phyloP scores from a whole-genome alignment of 2,797 vertebrate species.

The Pteropus rufus region DNA sequence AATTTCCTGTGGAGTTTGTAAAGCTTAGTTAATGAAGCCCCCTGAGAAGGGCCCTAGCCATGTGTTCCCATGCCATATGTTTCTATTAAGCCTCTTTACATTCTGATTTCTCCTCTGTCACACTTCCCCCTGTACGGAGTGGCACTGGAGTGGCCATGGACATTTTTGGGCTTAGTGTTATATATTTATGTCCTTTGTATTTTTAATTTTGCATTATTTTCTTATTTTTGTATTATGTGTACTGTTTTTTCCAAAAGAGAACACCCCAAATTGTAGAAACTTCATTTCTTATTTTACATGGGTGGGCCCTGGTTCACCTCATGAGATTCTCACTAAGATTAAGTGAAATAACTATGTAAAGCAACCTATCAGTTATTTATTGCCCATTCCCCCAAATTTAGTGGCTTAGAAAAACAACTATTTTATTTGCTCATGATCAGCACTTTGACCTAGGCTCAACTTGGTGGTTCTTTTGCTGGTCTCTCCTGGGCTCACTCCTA shows the following conservation, averaged over 20 bases:
- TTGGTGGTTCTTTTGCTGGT: not conserved
- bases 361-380: not conserved
- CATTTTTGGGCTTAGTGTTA: not conserved
- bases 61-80: not conserved
- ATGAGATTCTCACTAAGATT: not conserved
- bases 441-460: not conserved
- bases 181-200: not conserved
- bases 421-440: not conserved
- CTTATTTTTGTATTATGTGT: not conserved
- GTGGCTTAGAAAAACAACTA: not conserved
- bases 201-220: conserved; percentile 25
- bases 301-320: not conserved
- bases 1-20: not conserved
- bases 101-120: not conserved
- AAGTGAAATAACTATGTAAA: not conserved
- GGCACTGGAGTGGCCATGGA: not conserved
- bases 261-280: not conserved
- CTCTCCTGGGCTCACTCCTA: not conserved
- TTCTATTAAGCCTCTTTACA: not conserved
- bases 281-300: not conserved
- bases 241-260: conserved; percentile 37
- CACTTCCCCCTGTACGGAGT: not conserved
- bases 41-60: not conserved
- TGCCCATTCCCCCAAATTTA: not conserved
- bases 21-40: not conserved